Conservation (phyloP, 1,140 invertebrate genomes). For the Branchinecta lindahli region DNA sequence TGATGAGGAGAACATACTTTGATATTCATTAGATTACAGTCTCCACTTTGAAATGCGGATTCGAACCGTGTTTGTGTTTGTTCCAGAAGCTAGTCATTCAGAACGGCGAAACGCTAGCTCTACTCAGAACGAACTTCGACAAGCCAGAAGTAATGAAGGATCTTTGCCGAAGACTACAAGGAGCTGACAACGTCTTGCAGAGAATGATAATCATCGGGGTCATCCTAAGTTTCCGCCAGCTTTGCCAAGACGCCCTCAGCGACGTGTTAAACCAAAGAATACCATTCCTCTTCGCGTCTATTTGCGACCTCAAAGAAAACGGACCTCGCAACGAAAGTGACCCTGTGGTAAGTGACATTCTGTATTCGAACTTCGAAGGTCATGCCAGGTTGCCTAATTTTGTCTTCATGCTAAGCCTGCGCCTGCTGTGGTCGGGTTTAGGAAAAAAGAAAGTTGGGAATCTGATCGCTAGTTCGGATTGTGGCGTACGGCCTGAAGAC, state of each 20-base stretch:
- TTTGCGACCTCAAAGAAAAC: slow-evolving; percentile 86
- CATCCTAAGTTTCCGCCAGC: slow-evolving; percentile 81
- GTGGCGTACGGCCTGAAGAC: too few species aligned
- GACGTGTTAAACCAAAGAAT: slow-evolving; percentile 88
- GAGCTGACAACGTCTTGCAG: slow-evolving; percentile 81
- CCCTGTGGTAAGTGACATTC: slow-evolving; percentile 48
- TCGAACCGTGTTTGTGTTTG: slow-evolving; percentile 16
- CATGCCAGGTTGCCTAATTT: not conserved
- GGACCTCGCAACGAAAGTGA: slow-evolving; percentile 61
- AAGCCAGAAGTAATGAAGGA: slow-evolving; percentile 97
- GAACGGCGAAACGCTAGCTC: slow-evolving; percentile 81
- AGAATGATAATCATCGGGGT: slow-evolving; percentile 97
- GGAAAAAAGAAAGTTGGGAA: too few species aligned
- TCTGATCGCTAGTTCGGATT: too few species aligned
- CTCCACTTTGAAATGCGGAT: too few species aligned
- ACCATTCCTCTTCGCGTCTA: slow-evolving; percentile 89
- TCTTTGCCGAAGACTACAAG: slow-evolving; percentile 71
- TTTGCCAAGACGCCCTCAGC: slow-evolving; percentile 80
- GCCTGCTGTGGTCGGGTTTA: too few species aligned
- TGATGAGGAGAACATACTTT: too few species aligned
- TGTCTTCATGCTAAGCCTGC: too few species aligned
- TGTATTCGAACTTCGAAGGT: not conserved
- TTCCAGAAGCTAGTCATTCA: slow-evolving; percentile 61
- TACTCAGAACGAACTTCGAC: slow-evolving; percentile 88
- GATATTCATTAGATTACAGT: too few species aligned